Evolutionary conservation across 2,888 invertebrate genomes (phyloP).

Genomic region (Cerceris rybyensis): DNA sequence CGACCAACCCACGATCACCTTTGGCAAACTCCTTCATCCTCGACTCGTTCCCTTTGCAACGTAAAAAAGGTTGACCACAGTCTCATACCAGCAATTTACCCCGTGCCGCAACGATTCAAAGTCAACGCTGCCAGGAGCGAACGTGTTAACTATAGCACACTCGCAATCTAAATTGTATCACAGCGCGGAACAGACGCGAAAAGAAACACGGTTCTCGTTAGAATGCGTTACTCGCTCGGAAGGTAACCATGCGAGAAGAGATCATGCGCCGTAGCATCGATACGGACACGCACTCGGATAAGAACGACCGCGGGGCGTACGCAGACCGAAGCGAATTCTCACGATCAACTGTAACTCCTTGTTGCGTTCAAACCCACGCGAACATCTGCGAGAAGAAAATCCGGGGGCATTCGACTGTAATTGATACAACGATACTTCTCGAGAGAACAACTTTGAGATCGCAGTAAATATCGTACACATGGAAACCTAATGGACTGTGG

Average conservation of each 20-base stretch:
- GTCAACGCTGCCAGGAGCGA: too few relatives aligned
- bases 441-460: background rate
- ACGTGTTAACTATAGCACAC: background rate
- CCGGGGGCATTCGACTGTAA: background rate
- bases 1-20: too few relatives aligned
- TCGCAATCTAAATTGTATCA: background rate
- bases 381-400: background rate
- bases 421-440: background rate
- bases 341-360: background rate
- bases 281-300: background rate
- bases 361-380: background rate
- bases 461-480: background rate
- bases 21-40: too few relatives aligned
- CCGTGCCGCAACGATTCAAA: too few relatives aligned
- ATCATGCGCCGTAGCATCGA: background rate
- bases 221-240: background rate
- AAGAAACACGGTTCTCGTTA: background rate
- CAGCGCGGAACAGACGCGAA: background rate
- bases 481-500: too few relatives aligned
- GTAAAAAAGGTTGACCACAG: too few relatives aligned
- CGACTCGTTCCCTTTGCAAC: too few relatives aligned
- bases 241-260: background rate
- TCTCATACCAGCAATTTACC: too few relatives aligned
- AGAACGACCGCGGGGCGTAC: background rate
- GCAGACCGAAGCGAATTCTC: background rate